phyloP scores from a whole-genome alignment of 30 jellyfish, hydroid and myxozoan species.

The Hydractinia echinata region DNA sequence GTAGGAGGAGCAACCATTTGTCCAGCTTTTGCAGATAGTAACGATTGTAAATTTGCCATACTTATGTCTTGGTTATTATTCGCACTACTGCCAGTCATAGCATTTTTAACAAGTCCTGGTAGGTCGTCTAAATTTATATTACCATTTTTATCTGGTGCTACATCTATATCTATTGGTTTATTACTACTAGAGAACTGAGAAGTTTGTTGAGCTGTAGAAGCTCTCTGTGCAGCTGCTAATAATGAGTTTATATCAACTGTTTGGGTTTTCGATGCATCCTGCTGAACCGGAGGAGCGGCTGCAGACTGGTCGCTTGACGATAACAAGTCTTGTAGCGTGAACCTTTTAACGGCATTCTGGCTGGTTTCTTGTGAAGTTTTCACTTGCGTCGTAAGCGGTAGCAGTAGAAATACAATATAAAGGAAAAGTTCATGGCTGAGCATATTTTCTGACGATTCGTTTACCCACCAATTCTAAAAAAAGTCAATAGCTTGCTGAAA shows the following conservation, averaged over 20 bases:
- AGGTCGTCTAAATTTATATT: constrained; percentile 27
- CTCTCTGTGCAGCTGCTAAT: constrained; percentile 36
- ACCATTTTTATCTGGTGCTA: constrained; percentile 40
- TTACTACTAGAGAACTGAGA: constrained; percentile 5
- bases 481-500: too few species aligned
- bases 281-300: not conserved
- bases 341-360: constrained; percentile 41
- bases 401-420: constrained; percentile 12
- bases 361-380: constrained; percentile 29
- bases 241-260: constrained; percentile 27
- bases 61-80: not conserved
- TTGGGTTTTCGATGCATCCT: constrained; percentile 31
- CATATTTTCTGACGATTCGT: too few species aligned
- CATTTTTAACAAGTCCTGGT: constrained; percentile 22
- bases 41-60: constrained; percentile 3
- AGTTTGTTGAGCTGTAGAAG: constrained; percentile 22
- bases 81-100: not conserved
- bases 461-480: too few species aligned
- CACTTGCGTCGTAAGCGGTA: constrained; percentile 1
- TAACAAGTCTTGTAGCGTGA: constrained; percentile 35
- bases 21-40: not conserved
- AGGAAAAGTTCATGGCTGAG: too few species aligned
- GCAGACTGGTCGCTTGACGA: not conserved
- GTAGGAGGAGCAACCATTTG: not conserved
- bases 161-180: constrained; percentile 36